Percentiles rank a stretch among this genome's conserved stretches.
Conservation (phyloP, 2,888 invertebrate genomes). For the Metopia argyrocephala region DNA sequence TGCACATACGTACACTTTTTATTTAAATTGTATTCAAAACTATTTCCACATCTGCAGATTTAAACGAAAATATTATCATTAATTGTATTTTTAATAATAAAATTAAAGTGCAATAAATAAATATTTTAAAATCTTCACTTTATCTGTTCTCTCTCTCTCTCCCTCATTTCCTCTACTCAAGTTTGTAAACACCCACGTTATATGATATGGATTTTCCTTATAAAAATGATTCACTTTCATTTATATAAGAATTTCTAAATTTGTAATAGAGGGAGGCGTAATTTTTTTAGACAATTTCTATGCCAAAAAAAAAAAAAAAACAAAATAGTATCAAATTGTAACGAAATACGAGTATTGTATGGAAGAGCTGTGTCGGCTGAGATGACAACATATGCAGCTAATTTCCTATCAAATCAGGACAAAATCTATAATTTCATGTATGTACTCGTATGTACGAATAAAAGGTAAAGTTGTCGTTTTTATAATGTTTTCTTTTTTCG, state of each 20-base stretch:
- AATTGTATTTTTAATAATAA: not conserved
- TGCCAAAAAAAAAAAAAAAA: not conserved
- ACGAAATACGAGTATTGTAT: no score
- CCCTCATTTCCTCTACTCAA: no score
- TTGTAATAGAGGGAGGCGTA: conserved; percentile 43
- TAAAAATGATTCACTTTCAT: conserved; percentile 17
- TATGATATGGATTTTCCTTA: conserved; percentile 56
- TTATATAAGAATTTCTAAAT: conserved; percentile 7
- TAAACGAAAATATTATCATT: not conserved
- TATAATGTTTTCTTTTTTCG: not conserved
- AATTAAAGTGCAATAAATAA: conserved; percentile 6
- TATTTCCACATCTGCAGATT: not conserved
- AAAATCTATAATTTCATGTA: conserved; percentile 52
- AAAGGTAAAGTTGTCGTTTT: conserved; percentile 15
- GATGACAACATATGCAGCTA: conserved; percentile 65
- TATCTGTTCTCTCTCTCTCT: conserved; percentile 52
- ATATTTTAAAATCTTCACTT: conserved; percentile 34
- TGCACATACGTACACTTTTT: no score
- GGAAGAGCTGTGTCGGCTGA: conserved; percentile 36
- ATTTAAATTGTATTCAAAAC: not conserved
- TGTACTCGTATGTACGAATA: not conserved
- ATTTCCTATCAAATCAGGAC: conserved; percentile 65
- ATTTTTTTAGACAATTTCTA: conserved; percentile 7
- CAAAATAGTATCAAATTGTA: conserved; percentile 65
- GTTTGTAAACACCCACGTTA: conserved; percentile 63